Percentiles rank a stretch among this genome's conserved stretches.
phyloP scores from a whole-genome alignment of 2,113 vertebrate species.

The Casuarius casuarius region DNA sequence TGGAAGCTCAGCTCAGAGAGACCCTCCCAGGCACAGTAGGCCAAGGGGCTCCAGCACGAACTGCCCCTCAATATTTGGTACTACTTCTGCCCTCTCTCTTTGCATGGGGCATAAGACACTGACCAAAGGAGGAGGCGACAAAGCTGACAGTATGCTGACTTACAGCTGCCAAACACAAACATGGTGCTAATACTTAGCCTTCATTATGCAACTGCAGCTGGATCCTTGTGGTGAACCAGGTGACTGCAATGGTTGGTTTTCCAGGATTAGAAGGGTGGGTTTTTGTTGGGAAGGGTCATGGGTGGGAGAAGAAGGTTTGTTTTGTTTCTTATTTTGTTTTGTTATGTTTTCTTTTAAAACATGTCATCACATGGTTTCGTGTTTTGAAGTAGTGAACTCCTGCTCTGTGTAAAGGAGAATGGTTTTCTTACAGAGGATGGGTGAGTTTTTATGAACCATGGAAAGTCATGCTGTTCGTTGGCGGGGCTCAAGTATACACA shows the following conservation, averaged over 20 bases:
- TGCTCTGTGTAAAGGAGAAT: conserved; percentile 16
- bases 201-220: background rate
- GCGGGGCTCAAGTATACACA: conserved; percentile 21
- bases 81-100: background rate
- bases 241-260: background rate
- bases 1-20: background rate
- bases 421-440: background rate
- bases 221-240: background rate
- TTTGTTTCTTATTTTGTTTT: background rate
- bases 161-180: background rate
- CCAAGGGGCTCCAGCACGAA: background rate
- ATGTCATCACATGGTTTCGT: conserved; percentile 8
- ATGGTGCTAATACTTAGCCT: background rate
- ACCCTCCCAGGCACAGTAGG: background rate
- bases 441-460: conserved; percentile 55
- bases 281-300: conserved; percentile 5
- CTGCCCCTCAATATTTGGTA: background rate
- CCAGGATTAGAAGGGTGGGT: background rate
- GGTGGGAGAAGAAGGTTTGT: background rate
- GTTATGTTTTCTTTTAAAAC: conserved; percentile 34
- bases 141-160: background rate
- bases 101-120: background rate
- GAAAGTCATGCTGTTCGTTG: conserved; percentile 41
- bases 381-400: conserved; percentile 28
- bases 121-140: background rate